Conservation (phyloP, 2,797 vertebrate genomes). For the Gallirallus australis region DNA sequence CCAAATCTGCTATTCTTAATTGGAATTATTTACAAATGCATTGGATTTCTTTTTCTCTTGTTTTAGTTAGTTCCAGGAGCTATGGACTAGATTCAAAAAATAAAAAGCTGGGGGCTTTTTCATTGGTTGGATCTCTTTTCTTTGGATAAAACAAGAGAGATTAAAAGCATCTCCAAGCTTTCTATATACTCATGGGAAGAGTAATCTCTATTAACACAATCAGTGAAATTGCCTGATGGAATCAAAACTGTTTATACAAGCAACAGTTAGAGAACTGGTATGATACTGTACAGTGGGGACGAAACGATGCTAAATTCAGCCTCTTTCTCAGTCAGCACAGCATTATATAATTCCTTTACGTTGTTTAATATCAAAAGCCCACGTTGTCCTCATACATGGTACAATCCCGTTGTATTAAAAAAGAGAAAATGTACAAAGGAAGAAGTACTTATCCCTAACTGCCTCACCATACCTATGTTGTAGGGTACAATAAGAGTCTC, state of each 20-base stretch:
- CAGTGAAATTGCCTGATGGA: not conserved
- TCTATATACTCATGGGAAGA: not conserved
- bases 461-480: not conserved
- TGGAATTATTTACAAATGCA: constrained; percentile 26
- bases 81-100: constrained; percentile 1
- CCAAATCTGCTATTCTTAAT: not conserved
- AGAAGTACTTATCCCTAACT: not conserved
- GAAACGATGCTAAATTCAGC: not conserved
- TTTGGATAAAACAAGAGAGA: not conserved
- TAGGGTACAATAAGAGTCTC: not conserved
- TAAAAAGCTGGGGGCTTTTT: not conserved
- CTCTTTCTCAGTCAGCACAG: not conserved
- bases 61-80: constrained; percentile 55
- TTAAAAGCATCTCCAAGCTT: not conserved
- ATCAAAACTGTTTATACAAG: not conserved
- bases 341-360: not conserved
- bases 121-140: not conserved
- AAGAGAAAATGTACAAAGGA: not conserved
- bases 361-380: not conserved
- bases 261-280: not conserved
- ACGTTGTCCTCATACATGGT: not conserved
- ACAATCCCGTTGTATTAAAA: not conserved
- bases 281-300: not conserved
- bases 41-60: constrained; percentile 13
- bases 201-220: not conserved